Base-by-base conservation (phyloP, 1,140 invertebrate genomes). In the Lycorma delicatula region DNA sequence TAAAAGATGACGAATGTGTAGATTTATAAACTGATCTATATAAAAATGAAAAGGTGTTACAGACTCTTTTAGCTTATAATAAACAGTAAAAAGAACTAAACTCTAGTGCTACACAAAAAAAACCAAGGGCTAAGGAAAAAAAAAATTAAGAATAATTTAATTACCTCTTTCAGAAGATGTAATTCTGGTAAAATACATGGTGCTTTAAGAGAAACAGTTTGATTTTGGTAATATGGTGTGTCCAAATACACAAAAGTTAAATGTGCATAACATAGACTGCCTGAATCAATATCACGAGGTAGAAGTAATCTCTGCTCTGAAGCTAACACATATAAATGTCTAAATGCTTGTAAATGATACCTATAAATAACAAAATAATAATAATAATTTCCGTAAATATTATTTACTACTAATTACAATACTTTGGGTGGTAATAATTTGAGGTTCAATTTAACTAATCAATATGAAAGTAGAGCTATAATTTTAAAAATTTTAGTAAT, bases 281-380 rank as follows among this genome's bases (percentile, higher is more conserved):
- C 79, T 9, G 83, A 87, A 64, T 86, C 84, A 6, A 97, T 84
- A 70, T 96, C 91, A 44, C 85, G 78, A 0, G 93, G 93, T 53
- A 97, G 75, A 31, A 98, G 74, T 7, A 97, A 71, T 18, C 96
- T 75, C 0, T 91, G 86, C 70, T 98, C 91, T 9, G 87, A 86
- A 1, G 94, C 94, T 51, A 98, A 70, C 9, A 97, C 93, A 71
- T 98, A 98, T 13, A 98, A 74, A 75, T 98, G 96, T 27, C 95
- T 76, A 61, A 98, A 84, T 0, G 95, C 94, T 82, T 98, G 94
- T 52, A 97, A 75, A 73, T 97, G 93, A 71, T 95, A 96, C 55
- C 87, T 89, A 67, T 4, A 73, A 74, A 58, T 18, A 23, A 48
- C 9, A 46, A 34, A 44, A 25, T 3, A 54, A 12, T 20, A 2